phyloP scores from a whole-genome alignment of 2,888 invertebrate species.

The Thymelicus lineola region DNA sequence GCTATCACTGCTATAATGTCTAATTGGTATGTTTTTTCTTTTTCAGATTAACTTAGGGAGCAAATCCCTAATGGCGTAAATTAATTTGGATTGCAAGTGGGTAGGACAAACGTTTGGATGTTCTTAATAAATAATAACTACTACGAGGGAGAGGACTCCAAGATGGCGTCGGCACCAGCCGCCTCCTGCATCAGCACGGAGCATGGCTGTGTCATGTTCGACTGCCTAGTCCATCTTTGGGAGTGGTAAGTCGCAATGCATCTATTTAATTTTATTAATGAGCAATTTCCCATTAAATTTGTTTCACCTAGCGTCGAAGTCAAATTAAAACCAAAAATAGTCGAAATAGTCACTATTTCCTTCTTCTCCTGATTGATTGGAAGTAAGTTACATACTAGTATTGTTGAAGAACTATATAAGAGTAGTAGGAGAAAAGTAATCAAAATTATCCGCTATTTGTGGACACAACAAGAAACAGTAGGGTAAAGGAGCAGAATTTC shows the following conservation, averaged over 20 bases:
- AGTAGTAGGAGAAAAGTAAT: too few species aligned
- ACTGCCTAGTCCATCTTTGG: constrained; percentile 79
- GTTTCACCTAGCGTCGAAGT: too few species aligned
- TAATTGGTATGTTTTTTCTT: constrained; percentile 71
- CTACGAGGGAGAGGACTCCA: constrained; percentile 47
- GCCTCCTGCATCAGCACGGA: constrained; percentile 77
- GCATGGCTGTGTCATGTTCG: constrained; percentile 80
- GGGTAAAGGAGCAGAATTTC: too few species aligned
- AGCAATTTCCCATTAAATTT: too few species aligned
- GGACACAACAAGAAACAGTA: too few species aligned
- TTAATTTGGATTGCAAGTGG: constrained; percentile 52
- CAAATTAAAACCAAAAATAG: too few species aligned
- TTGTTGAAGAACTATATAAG: too few species aligned
- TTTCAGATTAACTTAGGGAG: constrained; percentile 53
- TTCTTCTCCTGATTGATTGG: too few species aligned
- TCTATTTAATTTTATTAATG: not conserved
- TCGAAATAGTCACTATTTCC: too few species aligned
- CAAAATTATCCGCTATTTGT: too few species aligned
- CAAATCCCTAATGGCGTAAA: constrained; percentile 37
- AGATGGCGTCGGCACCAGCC: constrained; percentile 69
- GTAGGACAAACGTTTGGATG: constrained; percentile 52
- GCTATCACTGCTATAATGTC: too few species aligned
- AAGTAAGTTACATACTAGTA: too few species aligned
- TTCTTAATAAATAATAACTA: constrained; percentile 46
- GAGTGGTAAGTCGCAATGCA: constrained; percentile 69